Percentiles rank a stretch among this genome's conserved stretches.
Evolutionary conservation across 2,797 vertebrate genomes (phyloP).

Genomic region (Dendrocincla tyrannina): DNA sequence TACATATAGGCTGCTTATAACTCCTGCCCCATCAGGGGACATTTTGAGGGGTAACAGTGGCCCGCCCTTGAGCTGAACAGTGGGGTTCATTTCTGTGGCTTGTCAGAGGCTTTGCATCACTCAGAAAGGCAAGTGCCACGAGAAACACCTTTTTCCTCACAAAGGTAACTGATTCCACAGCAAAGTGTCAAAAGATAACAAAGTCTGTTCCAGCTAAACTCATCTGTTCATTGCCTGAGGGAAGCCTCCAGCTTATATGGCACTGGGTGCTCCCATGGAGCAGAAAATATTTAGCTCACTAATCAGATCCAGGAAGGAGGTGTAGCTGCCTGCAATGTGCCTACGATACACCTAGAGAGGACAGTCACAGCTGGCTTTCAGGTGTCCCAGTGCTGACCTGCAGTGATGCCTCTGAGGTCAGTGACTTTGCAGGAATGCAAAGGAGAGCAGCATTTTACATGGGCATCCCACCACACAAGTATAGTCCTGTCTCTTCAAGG

Average conservation of each 20-base stretch:
- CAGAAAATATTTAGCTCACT: neutral
- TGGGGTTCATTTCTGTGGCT: neutral
- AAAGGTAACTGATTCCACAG: conserved; percentile 45
- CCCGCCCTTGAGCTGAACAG: neutral
- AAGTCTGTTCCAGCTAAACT: conserved; percentile 53
- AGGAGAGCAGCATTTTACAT: neutral
- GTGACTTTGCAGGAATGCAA: neutral
- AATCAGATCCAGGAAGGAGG: neutral
- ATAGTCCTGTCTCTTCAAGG: neutral
- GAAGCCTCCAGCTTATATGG: conserved; percentile 53
- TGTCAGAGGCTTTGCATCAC: neutral
- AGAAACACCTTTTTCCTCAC: neutral
- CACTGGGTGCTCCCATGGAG: neutral
- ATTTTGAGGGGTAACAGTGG: neutral
- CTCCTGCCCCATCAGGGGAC: neutral
- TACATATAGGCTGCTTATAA: neutral
- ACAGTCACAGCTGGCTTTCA: neutral
- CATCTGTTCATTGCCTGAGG: conserved; percentile 51
- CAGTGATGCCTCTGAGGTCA: neutral
- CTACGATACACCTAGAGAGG: neutral
- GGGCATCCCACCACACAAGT: neutral
- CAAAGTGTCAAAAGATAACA: conserved; percentile 57
- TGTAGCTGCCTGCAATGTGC: neutral
- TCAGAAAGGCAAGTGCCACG: neutral
- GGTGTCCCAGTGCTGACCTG: neutral